Evolutionary conservation across 1,140 invertebrate genomes (phyloP), one percentile per base, ranked within the genome.

Genomic region (Elysia chlorotica): DNA sequence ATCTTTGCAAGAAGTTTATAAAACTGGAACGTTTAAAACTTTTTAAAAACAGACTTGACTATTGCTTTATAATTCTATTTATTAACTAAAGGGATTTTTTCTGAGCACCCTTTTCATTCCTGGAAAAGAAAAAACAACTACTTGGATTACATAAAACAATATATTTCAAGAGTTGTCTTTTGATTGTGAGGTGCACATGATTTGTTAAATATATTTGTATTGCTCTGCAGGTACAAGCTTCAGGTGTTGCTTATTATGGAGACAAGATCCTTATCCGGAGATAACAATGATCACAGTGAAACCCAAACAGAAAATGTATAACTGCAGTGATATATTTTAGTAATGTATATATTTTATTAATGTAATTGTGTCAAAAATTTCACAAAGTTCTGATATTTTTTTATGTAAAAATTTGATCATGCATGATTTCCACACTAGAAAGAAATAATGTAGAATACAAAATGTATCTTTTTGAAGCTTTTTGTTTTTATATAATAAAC

Each of bases 181-280:
- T 48, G 41, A 48, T 48, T 48, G 10, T 14, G n/a, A 48, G 41
- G 10, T 48, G 41, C n/a, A 48, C 41, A 14, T 14, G 41, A 48
- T 48, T 48, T n/a, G n/a, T n/a, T n/a, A 48, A 6, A 59, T 10
- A 25, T 59, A 17, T 59, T 6, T 21, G 6, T 25, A 14, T 30
- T 33, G 37, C n/a, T 48, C 37, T 73, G 4, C 59, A 82, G 80
- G 48, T 78, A 78, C 57, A 74, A 82, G 65, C 62, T 82, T 41
- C 80, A 82, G 54, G 73, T 78, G 0, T 56, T 79, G n/a, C 66
- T 82, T 3, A 65, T 75, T 31, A 71, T 82, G 36, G 80, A 82
- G 56, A 54, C 74, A 30, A 76, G 75, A 53, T 80, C 77, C 0
- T 30, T 76, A 5, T 35, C 74, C 14, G 33, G n/a, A 2, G 48